Evolutionary conservation across 2,797 vertebrate species (phyloP).

Genomic region (Phyllotis vaccarum): DNA sequence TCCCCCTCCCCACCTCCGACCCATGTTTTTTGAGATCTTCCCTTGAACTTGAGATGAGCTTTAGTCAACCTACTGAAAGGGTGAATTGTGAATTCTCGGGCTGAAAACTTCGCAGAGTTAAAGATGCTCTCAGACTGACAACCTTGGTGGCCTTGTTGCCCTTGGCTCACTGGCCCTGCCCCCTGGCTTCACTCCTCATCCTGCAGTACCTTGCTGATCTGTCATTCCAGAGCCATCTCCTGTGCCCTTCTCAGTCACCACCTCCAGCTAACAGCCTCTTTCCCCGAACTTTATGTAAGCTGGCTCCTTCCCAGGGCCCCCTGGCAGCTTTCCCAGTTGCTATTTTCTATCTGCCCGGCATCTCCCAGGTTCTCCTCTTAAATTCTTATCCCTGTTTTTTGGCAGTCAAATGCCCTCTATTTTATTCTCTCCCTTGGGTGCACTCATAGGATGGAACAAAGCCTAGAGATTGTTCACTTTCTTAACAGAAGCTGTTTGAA

Average conservation of each 20-base stretch:
- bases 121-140: neutral
- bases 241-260: neutral
- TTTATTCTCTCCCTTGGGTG: constrained; percentile 78
- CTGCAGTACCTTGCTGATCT: neutral
- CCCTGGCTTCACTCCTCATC: rapidly evolving
- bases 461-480: constrained; percentile 80
- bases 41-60: neutral
- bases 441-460: constrained; percentile 73
- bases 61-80: neutral
- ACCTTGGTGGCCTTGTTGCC: neutral
- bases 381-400: constrained; percentile 65
- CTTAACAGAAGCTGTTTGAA: constrained; percentile 79
- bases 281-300: constrained; percentile 59
- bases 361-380: constrained; percentile 58
- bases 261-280: constrained; percentile 54
- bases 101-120: neutral
- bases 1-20: neutral
- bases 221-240: neutral
- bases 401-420: constrained; percentile 81
- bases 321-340: constrained; percentile 68
- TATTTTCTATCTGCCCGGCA: constrained; percentile 62
- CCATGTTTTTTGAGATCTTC: no score
- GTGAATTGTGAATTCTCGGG: neutral
- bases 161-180: neutral
- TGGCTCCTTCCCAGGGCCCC: constrained; percentile 72